Evolutionary conservation across 2,888 invertebrate genomes (phyloP), one percentile per base, ranked within the genome.

Genomic region (Petrophora chlorosata): DNA sequence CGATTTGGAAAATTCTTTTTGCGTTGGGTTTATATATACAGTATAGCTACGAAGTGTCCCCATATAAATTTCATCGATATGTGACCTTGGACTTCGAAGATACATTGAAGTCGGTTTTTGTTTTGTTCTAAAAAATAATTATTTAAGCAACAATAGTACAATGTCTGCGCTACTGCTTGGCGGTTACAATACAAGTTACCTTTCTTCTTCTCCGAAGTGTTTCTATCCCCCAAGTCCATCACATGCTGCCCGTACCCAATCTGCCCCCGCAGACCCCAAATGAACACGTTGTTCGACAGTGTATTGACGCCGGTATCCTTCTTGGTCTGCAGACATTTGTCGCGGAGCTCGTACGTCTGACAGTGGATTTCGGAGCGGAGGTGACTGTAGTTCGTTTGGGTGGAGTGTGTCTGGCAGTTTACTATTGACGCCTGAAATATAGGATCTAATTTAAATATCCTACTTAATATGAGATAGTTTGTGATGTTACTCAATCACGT

Each of bases 371-470:
- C 93, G 5, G 91, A 86, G 30, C 93, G 88, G 51, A 93, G 91
- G 66, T 93, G 92, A 43, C 94, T 94, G 65, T 92, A 91, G 52
- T 89, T 60, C 0, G 95, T 95, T 81, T 95, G 95, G 0, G 93
- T 93, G 5, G 94, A 93, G 61, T 92, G 92, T 0, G 96, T 95
- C 22, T 81, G 75, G 56, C 93, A 92, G 51, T 91, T 92, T 2
- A 92, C 90, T 61, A 95, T 88, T 33, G 87, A 85, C 0, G 93
- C 92, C 94, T 94, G 76, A 10, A 52, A 38, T 0, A 23, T 5
- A 5, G 19, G 7, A 19, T 19, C 19, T 14, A 26, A 8, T 9
- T 0, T 12, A 22, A 8, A n/a, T 22, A n/a, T n/a, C n/a, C n/a
- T n/a, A n/a, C n/a, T n/a, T n/a, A n/a, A n/a, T n/a, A n/a, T n/a